phyloP scores from a whole-genome alignment of 2,113 vertebrate species.

The Vulpes ferrilata region DNA sequence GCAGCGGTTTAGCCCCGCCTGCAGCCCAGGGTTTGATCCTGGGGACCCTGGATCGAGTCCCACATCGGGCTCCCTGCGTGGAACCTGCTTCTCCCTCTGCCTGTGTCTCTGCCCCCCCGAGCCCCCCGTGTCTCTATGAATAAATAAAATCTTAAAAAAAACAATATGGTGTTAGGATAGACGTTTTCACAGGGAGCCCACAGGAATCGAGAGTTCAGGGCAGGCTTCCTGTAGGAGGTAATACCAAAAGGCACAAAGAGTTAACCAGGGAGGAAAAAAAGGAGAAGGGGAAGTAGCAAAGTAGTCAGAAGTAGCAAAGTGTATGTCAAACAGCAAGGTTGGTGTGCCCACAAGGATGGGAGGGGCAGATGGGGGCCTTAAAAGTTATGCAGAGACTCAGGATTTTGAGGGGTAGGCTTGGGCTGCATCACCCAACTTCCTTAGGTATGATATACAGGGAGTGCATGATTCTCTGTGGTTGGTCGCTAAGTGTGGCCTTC shows the following conservation, averaged over 20 bases:
- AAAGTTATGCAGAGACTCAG: background rate
- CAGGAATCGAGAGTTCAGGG: background rate
- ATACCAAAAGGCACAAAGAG: background rate
- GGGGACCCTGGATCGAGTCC: too few species aligned
- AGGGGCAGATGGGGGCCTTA: background rate
- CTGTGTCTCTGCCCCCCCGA: too few species aligned
- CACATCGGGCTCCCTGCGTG: too few species aligned
- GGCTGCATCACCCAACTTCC: background rate
- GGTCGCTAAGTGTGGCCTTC: background rate
- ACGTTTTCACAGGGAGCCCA: background rate
- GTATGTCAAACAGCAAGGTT: background rate
- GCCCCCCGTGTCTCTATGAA: too few species aligned
- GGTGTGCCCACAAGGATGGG: background rate
- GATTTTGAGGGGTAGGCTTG: background rate
- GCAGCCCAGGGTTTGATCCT: too few species aligned
- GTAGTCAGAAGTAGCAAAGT: background rate
- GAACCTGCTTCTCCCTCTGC: too few species aligned
- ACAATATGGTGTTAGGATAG: background rate
- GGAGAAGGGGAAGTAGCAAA: background rate
- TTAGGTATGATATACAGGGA: background rate
- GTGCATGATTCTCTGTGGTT: background rate
- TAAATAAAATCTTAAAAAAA: too few species aligned
- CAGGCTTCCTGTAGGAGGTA: conserved; percentile 9
- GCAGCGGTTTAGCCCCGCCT: too few species aligned
- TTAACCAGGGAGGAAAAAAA: background rate